Percentiles rank a stretch among this genome's conserved stretches.
Evolutionary conservation across 1,140 invertebrate genomes (phyloP).

Genomic region (Apis laboriosa): DNA sequence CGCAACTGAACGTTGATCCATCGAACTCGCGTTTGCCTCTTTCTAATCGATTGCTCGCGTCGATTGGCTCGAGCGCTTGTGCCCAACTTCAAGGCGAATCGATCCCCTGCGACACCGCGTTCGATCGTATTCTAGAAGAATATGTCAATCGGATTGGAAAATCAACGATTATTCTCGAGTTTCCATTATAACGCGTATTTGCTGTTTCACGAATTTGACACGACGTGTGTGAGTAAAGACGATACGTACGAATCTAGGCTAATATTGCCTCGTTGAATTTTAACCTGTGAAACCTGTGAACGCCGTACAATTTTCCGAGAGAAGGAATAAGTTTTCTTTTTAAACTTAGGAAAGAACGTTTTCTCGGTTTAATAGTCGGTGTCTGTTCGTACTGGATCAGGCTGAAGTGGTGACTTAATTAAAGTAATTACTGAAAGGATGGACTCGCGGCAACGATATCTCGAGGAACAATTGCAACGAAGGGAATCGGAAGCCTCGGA

Average conservation of each 20-base stretch:
- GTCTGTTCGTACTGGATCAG: background rate
- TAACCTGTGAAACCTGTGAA: background rate
- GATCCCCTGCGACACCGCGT: background rate
- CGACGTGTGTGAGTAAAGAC: background rate
- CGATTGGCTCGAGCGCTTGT: constrained; percentile 10
- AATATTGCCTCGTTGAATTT: background rate
- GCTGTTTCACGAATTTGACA: too few relatives aligned
- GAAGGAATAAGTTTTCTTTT: background rate
- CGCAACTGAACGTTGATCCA: background rate
- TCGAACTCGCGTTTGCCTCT: constrained; percentile 9
- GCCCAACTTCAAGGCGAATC: constrained; percentile 22
- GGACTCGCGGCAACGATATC: constrained; percentile 14
- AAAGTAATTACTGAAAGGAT: constrained; percentile 52
- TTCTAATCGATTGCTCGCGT: constrained; percentile 40
- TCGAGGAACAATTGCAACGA: constrained; percentile 46
- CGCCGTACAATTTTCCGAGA: background rate
- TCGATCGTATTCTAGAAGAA: constrained; percentile 6
- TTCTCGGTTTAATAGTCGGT: background rate
- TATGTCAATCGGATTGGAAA: constrained; percentile 14
- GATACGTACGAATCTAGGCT: too few relatives aligned
- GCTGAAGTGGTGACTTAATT: constrained; percentile 42
- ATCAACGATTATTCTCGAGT: background rate
- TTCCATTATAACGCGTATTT: background rate
- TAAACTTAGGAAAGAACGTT: background rate
- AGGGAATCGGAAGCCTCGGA: constrained; percentile 55